Conservation (phyloP, 2,888 invertebrate genomes). For the Phytoseiulus persimilis region DNA sequence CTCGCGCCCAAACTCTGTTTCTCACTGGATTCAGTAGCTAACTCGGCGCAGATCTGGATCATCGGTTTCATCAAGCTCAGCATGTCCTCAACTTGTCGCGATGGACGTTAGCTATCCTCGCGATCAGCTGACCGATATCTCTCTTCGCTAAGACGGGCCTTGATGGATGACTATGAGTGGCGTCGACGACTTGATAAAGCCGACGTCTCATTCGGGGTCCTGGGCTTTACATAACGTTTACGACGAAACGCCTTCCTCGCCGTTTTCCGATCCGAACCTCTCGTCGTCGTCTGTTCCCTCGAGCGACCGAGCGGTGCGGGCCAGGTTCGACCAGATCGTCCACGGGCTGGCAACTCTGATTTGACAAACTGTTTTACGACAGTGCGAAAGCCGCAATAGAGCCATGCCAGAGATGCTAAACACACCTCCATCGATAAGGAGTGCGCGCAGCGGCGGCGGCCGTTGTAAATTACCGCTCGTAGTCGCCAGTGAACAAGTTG, state of each 20-base stretch:
- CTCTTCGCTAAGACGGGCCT: background rate
- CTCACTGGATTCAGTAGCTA: background rate
- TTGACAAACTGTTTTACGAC: background rate
- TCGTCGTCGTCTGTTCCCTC: no score
- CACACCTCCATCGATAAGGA: background rate
- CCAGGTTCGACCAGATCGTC: background rate
- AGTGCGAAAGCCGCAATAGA: background rate
- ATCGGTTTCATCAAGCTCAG: background rate
- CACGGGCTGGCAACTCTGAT: background rate
- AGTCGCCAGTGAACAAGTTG: background rate
- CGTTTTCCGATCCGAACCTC: background rate
- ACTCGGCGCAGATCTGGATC: background rate
- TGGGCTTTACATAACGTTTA: background rate
- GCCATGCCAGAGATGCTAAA: background rate
- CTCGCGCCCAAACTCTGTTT: background rate
- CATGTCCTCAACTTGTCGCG: background rate
- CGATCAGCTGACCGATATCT: background rate
- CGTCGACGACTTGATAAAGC: background rate
- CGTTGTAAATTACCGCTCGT: background rate
- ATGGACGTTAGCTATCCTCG: background rate
- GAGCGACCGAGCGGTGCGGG: background rate
- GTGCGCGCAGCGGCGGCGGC: background rate
- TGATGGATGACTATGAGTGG: background rate
- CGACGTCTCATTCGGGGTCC: background rate
- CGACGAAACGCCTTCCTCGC: background rate